A percentile compares a stretch with the other conserved stretches of the same genome.
These are phyloP conservation scores for Serilophus lunatus DNA, from an alignment of 2,113 vertebrate genomes.

Conservation along the genomic window DNA sequence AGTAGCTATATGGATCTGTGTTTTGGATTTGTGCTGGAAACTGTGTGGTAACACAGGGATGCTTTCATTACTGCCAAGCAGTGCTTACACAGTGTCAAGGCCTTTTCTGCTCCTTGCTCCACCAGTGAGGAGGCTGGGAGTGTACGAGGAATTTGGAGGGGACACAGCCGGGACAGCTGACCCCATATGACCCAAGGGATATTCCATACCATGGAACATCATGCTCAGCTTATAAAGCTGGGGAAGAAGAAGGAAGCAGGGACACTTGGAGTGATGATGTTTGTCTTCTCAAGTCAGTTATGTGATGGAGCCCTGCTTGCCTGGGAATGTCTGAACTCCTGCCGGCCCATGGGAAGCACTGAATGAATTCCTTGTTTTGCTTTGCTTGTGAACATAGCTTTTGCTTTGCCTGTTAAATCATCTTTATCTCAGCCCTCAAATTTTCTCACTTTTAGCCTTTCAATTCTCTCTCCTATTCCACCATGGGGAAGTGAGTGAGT, in stretches of 20 bases:
- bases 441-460: not conserved
- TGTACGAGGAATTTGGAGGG: not conserved
- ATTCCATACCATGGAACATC: not conserved
- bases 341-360: not conserved
- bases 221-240: not conserved
- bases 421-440: not conserved
- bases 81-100: not conserved
- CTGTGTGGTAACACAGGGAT: not conserved
- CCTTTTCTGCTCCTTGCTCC: not conserved
- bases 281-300: not conserved
- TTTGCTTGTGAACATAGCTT: not conserved
- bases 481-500: not conserved
- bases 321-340: not conserved
- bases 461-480: not conserved
- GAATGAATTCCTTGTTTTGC: not conserved
- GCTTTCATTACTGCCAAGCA: not conserved
- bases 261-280: not conserved
- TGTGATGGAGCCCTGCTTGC: not conserved
- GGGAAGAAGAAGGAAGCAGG: not conserved
- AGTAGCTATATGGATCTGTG: not conserved
- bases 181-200: not conserved
- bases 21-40: not conserved
- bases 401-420: not conserved
- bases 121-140: not conserved
- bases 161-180: not conserved